A percentile compares a stretch with the other conserved stretches of the same genome.
Conservation (phyloP, 2,797 vertebrate genomes). For the Falco peregrinus region DNA sequence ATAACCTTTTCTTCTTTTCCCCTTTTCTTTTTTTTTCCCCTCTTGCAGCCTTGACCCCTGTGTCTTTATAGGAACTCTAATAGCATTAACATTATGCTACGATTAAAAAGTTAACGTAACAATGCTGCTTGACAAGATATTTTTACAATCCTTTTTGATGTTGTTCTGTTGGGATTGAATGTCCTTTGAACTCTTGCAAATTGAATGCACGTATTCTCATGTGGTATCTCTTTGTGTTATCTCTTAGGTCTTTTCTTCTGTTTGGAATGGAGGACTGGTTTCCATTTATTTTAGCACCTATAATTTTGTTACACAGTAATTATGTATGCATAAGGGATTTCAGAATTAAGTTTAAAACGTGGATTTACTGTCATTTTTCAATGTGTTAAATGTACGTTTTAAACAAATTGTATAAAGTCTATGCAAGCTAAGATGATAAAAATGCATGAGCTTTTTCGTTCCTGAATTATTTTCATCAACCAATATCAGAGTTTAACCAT, state of each 20-base stretch:
- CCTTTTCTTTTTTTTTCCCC: background rate
- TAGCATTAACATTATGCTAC: slow-evolving; percentile 70
- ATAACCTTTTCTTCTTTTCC: slow-evolving; percentile 49
- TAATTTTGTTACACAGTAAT: slow-evolving; percentile 64
- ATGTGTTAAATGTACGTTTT: slow-evolving; percentile 4
- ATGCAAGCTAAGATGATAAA: slow-evolving; percentile 40
- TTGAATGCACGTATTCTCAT: slow-evolving; percentile 57
- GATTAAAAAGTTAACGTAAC: slow-evolving; percentile 76
- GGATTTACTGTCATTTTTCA: slow-evolving; percentile 19
- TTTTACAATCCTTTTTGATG: slow-evolving; percentile 76
- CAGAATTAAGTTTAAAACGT: slow-evolving; percentile 45
- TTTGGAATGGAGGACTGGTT: slow-evolving; percentile 49
- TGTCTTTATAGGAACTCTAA: slow-evolving; percentile 72
- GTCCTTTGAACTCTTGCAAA: slow-evolving; percentile 75
- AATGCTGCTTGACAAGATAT: slow-evolving; percentile 73
- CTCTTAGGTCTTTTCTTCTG: slow-evolving; percentile 49
- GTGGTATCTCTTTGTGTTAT: slow-evolving; percentile 33
- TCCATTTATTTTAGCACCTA: slow-evolving; percentile 40
- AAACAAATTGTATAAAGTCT: background rate
- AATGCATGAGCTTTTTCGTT: slow-evolving; percentile 17
- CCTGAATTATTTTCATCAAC: slow-evolving; percentile 22
- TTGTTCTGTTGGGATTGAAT: slow-evolving; percentile 70
- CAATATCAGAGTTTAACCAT: background rate
- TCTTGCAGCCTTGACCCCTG: slow-evolving; percentile 70
- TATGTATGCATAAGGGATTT: slow-evolving; percentile 35